Evolutionary conservation across 2,888 invertebrate genomes (phyloP).

Genomic region (Coelinius sp.): DNA sequence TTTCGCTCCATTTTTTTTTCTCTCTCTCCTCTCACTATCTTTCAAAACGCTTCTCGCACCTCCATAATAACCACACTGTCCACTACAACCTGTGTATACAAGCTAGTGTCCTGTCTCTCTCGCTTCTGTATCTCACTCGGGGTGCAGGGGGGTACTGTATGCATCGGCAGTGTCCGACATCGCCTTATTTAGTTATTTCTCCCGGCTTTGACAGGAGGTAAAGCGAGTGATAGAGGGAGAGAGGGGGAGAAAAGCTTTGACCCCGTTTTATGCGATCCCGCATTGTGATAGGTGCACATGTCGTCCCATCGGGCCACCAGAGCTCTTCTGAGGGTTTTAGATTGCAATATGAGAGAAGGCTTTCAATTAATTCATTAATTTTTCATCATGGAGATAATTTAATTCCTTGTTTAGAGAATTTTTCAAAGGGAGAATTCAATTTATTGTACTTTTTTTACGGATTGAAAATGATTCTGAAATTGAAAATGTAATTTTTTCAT

Average conservation of each 20-base stretch:
- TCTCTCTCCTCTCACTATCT: neutral
- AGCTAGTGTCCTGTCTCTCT: neutral
- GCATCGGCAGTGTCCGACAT: conserved; percentile 5
- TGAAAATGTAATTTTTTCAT: too few relatives aligned
- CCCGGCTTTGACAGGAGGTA: conserved; percentile 44
- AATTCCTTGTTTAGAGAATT: neutral
- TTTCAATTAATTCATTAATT: neutral
- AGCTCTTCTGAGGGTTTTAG: neutral
- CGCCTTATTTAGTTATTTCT: conserved; percentile 43
- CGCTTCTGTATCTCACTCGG: neutral
- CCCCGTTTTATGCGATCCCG: conserved; percentile 40
- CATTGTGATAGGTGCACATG: conserved; percentile 17
- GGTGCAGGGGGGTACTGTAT: neutral
- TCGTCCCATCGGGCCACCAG: neutral
- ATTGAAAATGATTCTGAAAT: too few relatives aligned
- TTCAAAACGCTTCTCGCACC: conserved; percentile 17
- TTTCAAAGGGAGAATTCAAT: too few relatives aligned
- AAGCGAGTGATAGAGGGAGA: conserved; percentile 35
- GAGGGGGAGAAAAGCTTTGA: conserved; percentile 47
- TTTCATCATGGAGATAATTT: neutral
- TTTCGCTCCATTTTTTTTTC: neutral
- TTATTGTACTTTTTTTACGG: too few relatives aligned
- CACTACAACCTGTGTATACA: conserved; percentile 10
- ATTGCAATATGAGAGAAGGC: neutral
- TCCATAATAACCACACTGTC: neutral